Conservation (phyloP, 1,140 invertebrate species). For the Drosophila kohkoa region DNA sequence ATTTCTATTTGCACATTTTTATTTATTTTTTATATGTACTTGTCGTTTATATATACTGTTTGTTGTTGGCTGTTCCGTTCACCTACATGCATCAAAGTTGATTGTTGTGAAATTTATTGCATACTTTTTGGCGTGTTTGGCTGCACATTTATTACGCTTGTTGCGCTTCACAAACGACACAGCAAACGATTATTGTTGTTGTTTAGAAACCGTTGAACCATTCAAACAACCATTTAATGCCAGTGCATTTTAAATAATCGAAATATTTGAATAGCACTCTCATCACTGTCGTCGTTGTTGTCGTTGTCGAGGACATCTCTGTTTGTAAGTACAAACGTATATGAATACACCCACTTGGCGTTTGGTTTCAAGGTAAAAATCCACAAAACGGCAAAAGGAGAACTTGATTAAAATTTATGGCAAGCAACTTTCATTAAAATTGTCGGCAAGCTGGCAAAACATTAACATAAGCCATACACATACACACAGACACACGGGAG, state of each 20-base stretch:
- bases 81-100: slow-evolving; percentile 82
- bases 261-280: slow-evolving; percentile 13
- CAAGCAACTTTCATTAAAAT: slow-evolving; percentile 66
- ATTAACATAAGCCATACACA: slow-evolving; percentile 63
- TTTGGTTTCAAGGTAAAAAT: slow-evolving; percentile 32
- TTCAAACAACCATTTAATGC: slow-evolving; percentile 76
- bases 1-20: slow-evolving; percentile 35
- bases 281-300: neutral
- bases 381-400: slow-evolving; percentile 2
- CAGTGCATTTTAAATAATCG: slow-evolving; percentile 61
- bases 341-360: neutral
- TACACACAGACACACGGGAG: slow-evolving; percentile 8
- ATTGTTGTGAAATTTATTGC: slow-evolving; percentile 84
- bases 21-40: slow-evolving; percentile 22
- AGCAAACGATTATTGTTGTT: slow-evolving; percentile 55
- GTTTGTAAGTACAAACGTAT: neutral
- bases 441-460: slow-evolving; percentile 51
- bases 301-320: neutral
- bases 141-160: slow-evolving; percentile 81
- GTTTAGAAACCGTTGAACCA: slow-evolving; percentile 73
- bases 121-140: slow-evolving; percentile 74
- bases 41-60: slow-evolving; percentile 7
- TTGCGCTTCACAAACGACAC: slow-evolving; percentile 61
- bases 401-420: slow-evolving; percentile 67
- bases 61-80: slow-evolving; percentile 56